Conservation (phyloP, 2,888 invertebrate genomes). For the Oxycera nigricornis region DNA sequence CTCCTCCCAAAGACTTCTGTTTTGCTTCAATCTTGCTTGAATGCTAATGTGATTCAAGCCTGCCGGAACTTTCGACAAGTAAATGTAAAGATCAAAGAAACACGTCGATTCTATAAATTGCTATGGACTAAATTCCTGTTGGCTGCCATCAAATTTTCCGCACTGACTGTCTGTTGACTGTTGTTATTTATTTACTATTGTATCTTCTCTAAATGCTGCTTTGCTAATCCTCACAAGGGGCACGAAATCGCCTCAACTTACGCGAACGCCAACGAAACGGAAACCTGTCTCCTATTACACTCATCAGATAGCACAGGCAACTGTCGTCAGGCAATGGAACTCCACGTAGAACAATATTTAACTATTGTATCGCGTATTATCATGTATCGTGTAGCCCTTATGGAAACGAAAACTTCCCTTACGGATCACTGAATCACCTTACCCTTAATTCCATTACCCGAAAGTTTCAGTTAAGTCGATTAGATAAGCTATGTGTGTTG, state of each 20-base stretch:
- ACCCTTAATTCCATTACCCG: constrained; percentile 29
- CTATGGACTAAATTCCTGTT: not conserved
- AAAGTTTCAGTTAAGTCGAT: constrained; percentile 39
- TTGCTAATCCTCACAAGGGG: constrained; percentile 4
- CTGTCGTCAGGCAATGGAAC: not conserved
- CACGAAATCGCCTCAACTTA: not conserved
- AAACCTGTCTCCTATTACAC: constrained; percentile 18
- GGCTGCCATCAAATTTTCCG: not conserved
- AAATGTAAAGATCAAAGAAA: too few relatives aligned
- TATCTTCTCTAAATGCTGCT: not conserved
- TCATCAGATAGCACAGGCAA: not conserved
- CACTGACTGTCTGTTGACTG: not conserved
- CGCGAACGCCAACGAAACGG: constrained; percentile 15
- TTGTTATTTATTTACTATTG: not conserved
- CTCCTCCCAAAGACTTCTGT: too few relatives aligned
- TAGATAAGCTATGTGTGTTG: constrained; percentile 21
- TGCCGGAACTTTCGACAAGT: too few relatives aligned
- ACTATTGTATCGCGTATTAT: not conserved
- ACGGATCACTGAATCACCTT: constrained; percentile 34
- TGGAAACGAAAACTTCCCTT: constrained; percentile 5
- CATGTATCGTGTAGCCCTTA: not conserved
- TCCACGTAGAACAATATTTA: not conserved
- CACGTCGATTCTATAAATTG: too few relatives aligned
- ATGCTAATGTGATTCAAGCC: too few relatives aligned
- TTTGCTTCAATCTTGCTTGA: too few relatives aligned